phyloP scores from a whole-genome alignment of 2,888 invertebrate species.

The Patella caerulea region DNA sequence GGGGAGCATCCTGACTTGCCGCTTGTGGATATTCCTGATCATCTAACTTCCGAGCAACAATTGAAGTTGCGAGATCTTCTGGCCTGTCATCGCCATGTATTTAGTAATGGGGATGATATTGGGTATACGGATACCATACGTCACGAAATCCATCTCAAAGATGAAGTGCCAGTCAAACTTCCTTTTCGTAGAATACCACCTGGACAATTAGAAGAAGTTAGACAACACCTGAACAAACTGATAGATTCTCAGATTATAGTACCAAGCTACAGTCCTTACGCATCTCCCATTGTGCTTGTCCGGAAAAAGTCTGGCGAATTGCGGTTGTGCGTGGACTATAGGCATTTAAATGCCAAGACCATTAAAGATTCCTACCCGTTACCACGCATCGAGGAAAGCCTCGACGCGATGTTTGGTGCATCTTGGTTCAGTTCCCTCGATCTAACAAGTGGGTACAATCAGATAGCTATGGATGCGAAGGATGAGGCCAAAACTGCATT shows the following conservation, averaged over 20 bases:
- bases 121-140: not conserved
- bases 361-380: constrained; percentile 34
- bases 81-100: not conserved
- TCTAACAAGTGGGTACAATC: constrained; percentile 33
- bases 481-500: constrained; percentile 38
- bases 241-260: constrained; percentile 31
- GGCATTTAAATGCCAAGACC: constrained; percentile 35
- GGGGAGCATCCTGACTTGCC: not conserved
- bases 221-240: constrained; percentile 25
- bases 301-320: constrained; percentile 36
- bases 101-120: not conserved
- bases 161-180: constrained; percentile 19
- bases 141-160: not conserved
- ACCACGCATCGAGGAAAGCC: constrained; percentile 36
- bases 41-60: not conserved
- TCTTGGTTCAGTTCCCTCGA: constrained; percentile 34
- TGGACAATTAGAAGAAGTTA: constrained; percentile 19
- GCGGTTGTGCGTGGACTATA: constrained; percentile 34
- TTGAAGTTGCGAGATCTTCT: not conserved
- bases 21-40: not conserved
- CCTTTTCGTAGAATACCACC: constrained; percentile 27
- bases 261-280: constrained; percentile 34
- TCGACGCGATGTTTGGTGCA: constrained; percentile 31
- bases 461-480: constrained; percentile 26
- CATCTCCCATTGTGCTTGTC: constrained; percentile 38